Evolutionary conservation across 2,797 vertebrate species (phyloP), one percentile per base, ranked within the genome.

Genomic region (Lepilemur ruficaudatus): DNA sequence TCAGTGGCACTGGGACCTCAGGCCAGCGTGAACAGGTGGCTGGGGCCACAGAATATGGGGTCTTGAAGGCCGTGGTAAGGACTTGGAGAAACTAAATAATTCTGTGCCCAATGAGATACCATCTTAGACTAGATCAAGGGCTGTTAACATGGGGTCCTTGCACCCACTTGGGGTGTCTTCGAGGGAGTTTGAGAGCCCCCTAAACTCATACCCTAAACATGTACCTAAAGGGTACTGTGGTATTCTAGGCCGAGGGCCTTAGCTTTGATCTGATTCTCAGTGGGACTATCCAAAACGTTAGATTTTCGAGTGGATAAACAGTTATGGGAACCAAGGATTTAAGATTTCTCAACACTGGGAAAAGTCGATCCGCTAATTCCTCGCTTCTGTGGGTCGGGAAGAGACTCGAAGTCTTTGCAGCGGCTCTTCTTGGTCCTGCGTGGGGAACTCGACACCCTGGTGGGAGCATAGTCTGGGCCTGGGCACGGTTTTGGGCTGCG

Each of bases 401-500:
- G 52, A 55, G 57, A 35, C 22, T 5, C 7, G 41, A 41, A 20
- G 15, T 5, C 46, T 79, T 46, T 32, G 35, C 3, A 14, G 43
- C 14, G 32, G 59, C 12, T 20, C 43, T 15, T 59, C 22, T 48
- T 0, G 0, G 76, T 63, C 41, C 46, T 38, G 28, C 55, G 61
- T 41, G 23, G 46, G 41, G 23, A 30, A 14, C 17, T 0, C 15
- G 13, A 41, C 2, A 4, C 13, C 35, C 48, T 4, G 15, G 48
- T 28, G 22, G 23, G 48, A 17, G 15, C 32, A 11, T 11, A 46
- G 48, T 30, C 83, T 32, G 48, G 41, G 61, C 46, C 18, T 50
- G 35, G 25, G 41, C 25, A 15, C 32, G 6, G 7, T 17, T 3
- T 63, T 15, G 83, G 69, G 5, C 65, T 5, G 1, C 2, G 0